phyloP scores from a whole-genome alignment of 2,797 vertebrate species.

The Chiroxiphia lanceolata region DNA sequence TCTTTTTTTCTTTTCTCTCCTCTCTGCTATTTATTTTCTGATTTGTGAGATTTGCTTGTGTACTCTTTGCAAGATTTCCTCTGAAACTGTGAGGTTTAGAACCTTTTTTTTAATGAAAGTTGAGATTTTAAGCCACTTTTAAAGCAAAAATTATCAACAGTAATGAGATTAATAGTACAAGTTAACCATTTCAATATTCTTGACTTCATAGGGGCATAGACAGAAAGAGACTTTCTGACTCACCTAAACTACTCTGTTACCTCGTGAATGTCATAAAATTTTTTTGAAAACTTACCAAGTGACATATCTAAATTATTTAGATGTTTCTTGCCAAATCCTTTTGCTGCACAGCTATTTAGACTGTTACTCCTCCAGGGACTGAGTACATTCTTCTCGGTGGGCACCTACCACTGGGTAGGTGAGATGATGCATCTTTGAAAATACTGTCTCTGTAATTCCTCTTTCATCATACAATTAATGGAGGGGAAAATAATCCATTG shows the following conservation, averaged over 20 bases:
- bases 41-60: background rate
- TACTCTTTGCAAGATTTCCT: background rate
- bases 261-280: background rate
- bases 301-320: background rate
- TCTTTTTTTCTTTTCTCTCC: background rate
- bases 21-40: background rate
- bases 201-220: background rate
- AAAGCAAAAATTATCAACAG: background rate
- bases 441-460: background rate
- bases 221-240: background rate
- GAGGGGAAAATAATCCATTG: rapidly evolving
- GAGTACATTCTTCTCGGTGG: background rate
- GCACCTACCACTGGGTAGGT: background rate
- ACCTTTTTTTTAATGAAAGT: background rate
- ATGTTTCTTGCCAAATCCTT: background rate
- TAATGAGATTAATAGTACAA: background rate
- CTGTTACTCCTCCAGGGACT: background rate
- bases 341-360: background rate
- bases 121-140: background rate
- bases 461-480: background rate
- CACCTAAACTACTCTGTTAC: background rate
- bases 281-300: background rate
- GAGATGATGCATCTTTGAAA: background rate
- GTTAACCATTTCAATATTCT: background rate
- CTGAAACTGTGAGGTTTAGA: background rate